Base-by-base conservation (phyloP, 1,140 invertebrate species). In the Dendrolimus kikuchii region DNA sequence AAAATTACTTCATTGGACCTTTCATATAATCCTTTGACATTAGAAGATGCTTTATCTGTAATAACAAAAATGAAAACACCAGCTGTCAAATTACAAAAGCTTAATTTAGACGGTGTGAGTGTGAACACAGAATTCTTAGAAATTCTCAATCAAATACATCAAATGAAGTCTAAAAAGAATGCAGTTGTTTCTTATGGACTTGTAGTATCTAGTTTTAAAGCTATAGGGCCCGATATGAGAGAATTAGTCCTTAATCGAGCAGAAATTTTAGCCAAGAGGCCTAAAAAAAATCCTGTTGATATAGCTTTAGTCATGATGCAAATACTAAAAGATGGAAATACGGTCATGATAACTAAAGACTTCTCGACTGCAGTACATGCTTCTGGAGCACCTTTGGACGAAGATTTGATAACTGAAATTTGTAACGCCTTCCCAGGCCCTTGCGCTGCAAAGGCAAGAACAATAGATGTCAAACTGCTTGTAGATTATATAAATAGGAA, bases 1-100 rank as follows among this genome's bases (percentile, higher is more conserved):
- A 75, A 76, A 38, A 65, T 88, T 39, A 50, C 69, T 41, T 74
- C 64, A 3, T 53, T 88, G 7, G 71, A 88, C 73, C 62, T 89
- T 44, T 87, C 84, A 5, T 81, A 73, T 48, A 89, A 89, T 65
- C 78, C 80, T 5, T 65, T 86, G 53, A 71, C 79, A 7, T 70
- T 77, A 5, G 66, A 67, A 7, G 83, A 89, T 54, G 78, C 84
- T 9, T 23, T 72, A 38, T 55, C 50, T 37, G 43, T 84, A 5
- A 55, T 83, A n/a, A 38, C 46, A 4, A 75, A 71, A 60, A 55
- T 80, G 43, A 73, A 66, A 53, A 51, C 46, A 6, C 51, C 59
- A 39, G 50, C 45, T 38, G 74, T 78, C 2, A 75, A 75, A 66
- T 47, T 81, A 4, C 62, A 68, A 54, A 68, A 68, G 50, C 42